These are phyloP conservation scores for Leptinotarsa haldemani DNA, from an alignment of 2,888 invertebrate genomes.

Conservation along the genomic window DNA sequence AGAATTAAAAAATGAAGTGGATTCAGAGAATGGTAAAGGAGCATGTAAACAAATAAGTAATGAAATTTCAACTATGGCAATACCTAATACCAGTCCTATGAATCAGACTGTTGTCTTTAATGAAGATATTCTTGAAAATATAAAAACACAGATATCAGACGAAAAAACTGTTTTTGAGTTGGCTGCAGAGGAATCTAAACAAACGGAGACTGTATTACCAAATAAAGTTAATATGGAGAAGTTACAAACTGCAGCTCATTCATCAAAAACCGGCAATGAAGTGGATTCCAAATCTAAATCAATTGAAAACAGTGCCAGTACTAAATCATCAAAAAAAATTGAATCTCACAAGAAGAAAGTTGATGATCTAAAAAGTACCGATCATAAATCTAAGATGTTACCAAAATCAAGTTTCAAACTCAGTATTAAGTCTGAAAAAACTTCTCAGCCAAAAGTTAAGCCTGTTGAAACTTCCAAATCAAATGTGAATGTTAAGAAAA, in stretches of 20 bases:
- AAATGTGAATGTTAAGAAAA: conserved; percentile 24
- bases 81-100: neutral
- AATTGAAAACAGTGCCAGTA: neutral
- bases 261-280: neutral
- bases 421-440: conserved; percentile 31
- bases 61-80: neutral
- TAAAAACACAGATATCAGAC: too few species aligned
- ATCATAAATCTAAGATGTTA: conserved; percentile 22
- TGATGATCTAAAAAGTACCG: conserved; percentile 24
- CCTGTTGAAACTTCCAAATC: conserved; percentile 12
- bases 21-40: neutral
- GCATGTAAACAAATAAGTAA: neutral
- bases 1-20: neutral
- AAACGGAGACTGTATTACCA: neutral
- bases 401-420: conserved; percentile 30
- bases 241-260: neutral
- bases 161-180: too few species aligned
- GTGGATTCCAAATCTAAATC: neutral
- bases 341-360: conserved; percentile 31
- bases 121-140: too few species aligned
- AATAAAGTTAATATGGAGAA: too few species aligned
- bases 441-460: conserved; percentile 21
- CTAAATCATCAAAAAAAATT: conserved; percentile 20
- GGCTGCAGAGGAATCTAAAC: neutral
- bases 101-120: too few species aligned